Evolutionary conservation across 2,888 invertebrate genomes (phyloP).

Genomic region (Trachelus stipa): DNA sequence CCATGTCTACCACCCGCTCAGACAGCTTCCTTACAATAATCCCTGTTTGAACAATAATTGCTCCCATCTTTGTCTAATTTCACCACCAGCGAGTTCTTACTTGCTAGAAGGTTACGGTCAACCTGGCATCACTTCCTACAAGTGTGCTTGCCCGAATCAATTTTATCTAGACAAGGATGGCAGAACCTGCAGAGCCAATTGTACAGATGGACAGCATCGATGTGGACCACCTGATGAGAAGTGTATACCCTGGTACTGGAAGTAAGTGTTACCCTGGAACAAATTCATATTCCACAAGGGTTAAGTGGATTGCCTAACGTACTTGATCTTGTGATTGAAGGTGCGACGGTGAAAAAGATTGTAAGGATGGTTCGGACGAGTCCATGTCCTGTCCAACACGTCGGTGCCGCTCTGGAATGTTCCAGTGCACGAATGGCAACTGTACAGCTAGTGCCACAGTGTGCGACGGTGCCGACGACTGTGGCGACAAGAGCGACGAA

Average conservation of each 20-base stretch:
- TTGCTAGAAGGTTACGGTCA: constrained; percentile 83
- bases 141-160: constrained; percentile 96
- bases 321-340: constrained; percentile 56
- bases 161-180: constrained; percentile 84
- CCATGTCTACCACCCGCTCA: constrained; percentile 89
- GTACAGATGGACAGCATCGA: constrained; percentile 88
- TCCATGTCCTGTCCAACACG: constrained; percentile 84
- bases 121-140: constrained; percentile 82
- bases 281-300: neutral
- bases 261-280: constrained; percentile 66
- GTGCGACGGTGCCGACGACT: constrained; percentile 93
- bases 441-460: constrained; percentile 94
- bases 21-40: constrained; percentile 87
- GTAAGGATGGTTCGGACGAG: constrained; percentile 93
- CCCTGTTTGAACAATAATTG: constrained; percentile 95
- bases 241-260: constrained; percentile 84
- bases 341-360: constrained; percentile 93
- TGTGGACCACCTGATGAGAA: constrained; percentile 79
- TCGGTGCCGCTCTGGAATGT: constrained; percentile 89
- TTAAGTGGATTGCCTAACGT: neutral
- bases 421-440: constrained; percentile 93
- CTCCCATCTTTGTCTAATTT: constrained; percentile 93
- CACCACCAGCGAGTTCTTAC: constrained; percentile 84
- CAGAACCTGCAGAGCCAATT: constrained; percentile 94
- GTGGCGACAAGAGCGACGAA: constrained; percentile 90